Evolutionary conservation across 2,797 vertebrate species (phyloP), one percentile per base, ranked within the genome.

Genomic region (Pitangus sulphuratus): DNA sequence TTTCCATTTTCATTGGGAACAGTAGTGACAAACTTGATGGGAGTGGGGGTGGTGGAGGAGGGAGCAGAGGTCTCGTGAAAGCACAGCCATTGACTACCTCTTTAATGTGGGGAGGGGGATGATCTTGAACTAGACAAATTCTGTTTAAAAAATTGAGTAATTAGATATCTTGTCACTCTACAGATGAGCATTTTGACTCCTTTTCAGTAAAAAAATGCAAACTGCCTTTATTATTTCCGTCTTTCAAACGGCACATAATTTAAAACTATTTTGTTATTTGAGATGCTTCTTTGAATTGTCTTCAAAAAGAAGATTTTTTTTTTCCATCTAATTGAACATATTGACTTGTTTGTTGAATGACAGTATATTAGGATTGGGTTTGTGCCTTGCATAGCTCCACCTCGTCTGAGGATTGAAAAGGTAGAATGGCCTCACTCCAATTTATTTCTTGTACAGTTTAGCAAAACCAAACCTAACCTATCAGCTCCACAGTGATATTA

Each of bases 171-270:
- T 92, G 50, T 86, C 81, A 40, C 25, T 80, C n/a, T 40, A 13
- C 33, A 70, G 48, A 74, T 78, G 74, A 90, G 47, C 75, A 75
- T 90, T 94, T 87, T 84, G 48, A 85, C 65, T 85, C 0, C 5
- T 85, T 93, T 87, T 94, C 48, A 64, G 50, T 84, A 89, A 82
- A 37, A 37, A 94, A 92, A 90, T 82, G 44, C 47, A 60, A 82
- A 65, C n/a, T 68, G 28, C 61, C 75, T 83, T 68, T 77, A 50
- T 74, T 9, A 64, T 84, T 87, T 88, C 44, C 16, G 24, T 68
- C 54, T 84, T 87, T 74, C 44, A 58, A 56, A 86, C 76, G 79
- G 54, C 37, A 60, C 6, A 4, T 62, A 77, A 80, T 65, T 77
- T 48, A 74, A 83, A 84, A 57, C 17, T 87, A 0, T 60, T 77